These are phyloP conservation scores for Machaerirhynchus nigripectus DNA, from an alignment of 2,113 vertebrate species.

Conservation along the genomic window DNA sequence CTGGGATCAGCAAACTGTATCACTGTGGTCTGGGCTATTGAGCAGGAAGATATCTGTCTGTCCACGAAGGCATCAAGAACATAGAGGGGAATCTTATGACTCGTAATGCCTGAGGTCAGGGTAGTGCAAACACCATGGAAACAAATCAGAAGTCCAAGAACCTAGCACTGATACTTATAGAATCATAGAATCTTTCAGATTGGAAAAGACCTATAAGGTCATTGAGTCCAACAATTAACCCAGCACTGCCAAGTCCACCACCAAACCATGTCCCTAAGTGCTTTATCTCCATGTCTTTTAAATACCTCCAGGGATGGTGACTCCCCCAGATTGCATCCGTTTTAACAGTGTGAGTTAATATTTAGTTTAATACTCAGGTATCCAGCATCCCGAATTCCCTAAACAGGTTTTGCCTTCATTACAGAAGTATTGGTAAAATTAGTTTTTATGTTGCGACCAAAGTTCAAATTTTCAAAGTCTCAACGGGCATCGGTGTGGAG, in stretches of 20 bases:
- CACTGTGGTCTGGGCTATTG: background rate
- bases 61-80: background rate
- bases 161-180: accelerated
- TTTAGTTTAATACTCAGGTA: background rate
- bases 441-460: accelerated
- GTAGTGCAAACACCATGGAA: background rate
- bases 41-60: background rate
- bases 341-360: background rate
- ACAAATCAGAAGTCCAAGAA: background rate
- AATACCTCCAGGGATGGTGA: background rate
- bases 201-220: background rate
- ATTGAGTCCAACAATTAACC: background rate
- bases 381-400: background rate
- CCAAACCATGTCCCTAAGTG: background rate
- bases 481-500: background rate
- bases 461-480: background rate
- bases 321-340: background rate
- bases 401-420: background rate
- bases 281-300: background rate
- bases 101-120: background rate
- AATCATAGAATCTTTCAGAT: background rate
- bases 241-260: background rate
- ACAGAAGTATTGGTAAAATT: background rate
- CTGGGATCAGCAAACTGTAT: background rate
- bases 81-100: background rate